Percentiles rank a stretch among this genome's conserved stretches.
Evolutionary conservation across 2,888 invertebrate genomes (phyloP).

Genomic region (Diplazon laetatorius): DNA sequence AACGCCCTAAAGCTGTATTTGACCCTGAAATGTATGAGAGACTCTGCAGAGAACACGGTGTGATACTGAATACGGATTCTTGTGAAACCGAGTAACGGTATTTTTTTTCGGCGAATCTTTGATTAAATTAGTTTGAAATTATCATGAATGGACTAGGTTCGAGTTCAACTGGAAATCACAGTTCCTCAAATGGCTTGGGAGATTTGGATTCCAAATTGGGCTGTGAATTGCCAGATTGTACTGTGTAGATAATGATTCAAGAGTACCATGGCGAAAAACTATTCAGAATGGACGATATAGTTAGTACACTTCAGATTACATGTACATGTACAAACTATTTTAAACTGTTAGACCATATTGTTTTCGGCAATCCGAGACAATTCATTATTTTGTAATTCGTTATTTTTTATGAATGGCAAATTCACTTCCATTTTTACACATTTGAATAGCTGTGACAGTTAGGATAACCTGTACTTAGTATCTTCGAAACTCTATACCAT

Average conservation of each 20-base stretch:
- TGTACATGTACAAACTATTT: too few relatives aligned
- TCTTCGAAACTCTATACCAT: neutral
- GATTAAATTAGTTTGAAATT: neutral
- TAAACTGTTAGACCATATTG: too few relatives aligned
- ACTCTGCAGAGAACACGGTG: slow-evolving; percentile 13
- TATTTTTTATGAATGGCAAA: too few relatives aligned
- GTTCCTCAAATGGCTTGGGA: too few relatives aligned
- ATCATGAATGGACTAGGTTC: neutral
- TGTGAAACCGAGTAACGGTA: too few relatives aligned
- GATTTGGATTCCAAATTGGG: too few relatives aligned
- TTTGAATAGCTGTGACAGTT: neutral
- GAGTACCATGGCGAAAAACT: neutral
- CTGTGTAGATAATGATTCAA: neutral
- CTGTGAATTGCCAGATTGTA: neutral
- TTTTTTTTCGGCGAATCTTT: too few relatives aligned
- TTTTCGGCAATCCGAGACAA: too few relatives aligned
- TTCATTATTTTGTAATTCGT: too few relatives aligned
- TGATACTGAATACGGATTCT: neutral
- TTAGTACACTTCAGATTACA: neutral
- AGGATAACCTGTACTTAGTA: neutral
- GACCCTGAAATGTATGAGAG: neutral
- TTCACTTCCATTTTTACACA: too few relatives aligned
- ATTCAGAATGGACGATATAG: neutral
- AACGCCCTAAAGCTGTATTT: neutral
- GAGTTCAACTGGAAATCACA: neutral